Percentiles rank a stretch among this genome's conserved stretches.
Conservation (phyloP, 2,113 vertebrate genomes). For the Zosterops pallidus region DNA sequence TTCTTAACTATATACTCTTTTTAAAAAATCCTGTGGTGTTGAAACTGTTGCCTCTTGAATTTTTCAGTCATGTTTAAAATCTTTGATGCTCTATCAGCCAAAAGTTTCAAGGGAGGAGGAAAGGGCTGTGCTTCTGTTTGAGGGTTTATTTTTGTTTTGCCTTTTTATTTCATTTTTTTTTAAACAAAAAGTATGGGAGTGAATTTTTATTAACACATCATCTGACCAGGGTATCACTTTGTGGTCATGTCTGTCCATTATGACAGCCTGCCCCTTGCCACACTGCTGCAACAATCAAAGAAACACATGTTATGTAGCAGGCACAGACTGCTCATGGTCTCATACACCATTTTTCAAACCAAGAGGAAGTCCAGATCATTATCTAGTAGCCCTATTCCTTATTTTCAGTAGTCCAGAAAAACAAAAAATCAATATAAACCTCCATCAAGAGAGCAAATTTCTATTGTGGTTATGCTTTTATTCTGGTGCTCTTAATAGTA, state of each 20-base stretch:
- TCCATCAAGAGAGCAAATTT: background rate
- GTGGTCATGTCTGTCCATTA: background rate
- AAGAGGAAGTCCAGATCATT: background rate
- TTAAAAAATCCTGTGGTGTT: background rate
- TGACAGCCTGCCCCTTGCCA: background rate
- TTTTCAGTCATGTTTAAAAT: conserved; percentile 9
- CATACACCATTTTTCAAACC: background rate
- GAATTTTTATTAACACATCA: background rate
- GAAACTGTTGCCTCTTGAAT: background rate
- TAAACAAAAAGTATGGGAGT: background rate
- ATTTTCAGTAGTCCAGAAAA: background rate
- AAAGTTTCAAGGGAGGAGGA: background rate
- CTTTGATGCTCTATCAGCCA: background rate
- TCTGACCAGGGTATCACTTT: background rate
- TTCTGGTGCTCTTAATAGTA: background rate
- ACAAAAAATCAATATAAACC: background rate
- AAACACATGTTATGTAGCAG: background rate
- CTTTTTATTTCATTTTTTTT: too few relatives aligned
- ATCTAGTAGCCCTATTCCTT: background rate
- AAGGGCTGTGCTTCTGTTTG: background rate
- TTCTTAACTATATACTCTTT: background rate
- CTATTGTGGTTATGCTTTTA: background rate
- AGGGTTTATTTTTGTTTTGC: background rate
- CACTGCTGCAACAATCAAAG: background rate
- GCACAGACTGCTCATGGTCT: background rate